Percentiles rank a stretch among this genome's conserved stretches.
Evolutionary conservation across 1,140 invertebrate genomes (phyloP).

Genomic region (Drosophila parvula): DNA sequence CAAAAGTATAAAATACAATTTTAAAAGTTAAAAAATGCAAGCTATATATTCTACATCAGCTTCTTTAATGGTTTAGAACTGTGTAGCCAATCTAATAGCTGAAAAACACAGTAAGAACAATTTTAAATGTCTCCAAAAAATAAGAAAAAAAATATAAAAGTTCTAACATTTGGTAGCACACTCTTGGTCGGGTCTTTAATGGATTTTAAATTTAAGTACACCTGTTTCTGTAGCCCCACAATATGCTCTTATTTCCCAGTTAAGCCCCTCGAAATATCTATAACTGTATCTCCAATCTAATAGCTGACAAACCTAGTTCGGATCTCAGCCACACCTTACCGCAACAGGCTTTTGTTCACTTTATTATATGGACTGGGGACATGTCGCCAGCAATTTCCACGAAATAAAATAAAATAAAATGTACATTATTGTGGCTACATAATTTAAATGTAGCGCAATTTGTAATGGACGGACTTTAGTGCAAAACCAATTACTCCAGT

Average conservation of each 20-base stretch:
- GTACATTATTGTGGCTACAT: conserved; percentile 37
- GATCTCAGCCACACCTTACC: conserved; percentile 21
- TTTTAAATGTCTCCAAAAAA: no score
- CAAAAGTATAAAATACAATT: no score
- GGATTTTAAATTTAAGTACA: background rate
- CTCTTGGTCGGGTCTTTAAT: background rate
- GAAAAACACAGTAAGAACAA: no score
- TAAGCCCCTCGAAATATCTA: no score
- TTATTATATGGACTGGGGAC: conserved; percentile 21
- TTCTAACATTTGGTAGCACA: background rate
- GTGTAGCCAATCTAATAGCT: background rate
- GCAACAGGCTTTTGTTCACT: background rate
- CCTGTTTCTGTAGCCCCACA: no score
- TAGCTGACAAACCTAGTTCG: background rate
- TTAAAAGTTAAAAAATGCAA: no score
- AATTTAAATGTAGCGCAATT: conserved; percentile 64
- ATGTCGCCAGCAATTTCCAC: conserved; percentile 36
- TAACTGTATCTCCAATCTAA: background rate
- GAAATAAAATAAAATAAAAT: conserved; percentile 50
- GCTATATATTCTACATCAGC: no score
- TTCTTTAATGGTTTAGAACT: no score
- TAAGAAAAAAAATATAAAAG: no score
- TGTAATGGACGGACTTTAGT: conserved; percentile 57
- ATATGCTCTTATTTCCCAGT: no score
- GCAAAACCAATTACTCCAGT: conserved; percentile 43